phyloP scores from a whole-genome alignment of 2,888 invertebrate genomes.

The Laothoe populi region DNA sequence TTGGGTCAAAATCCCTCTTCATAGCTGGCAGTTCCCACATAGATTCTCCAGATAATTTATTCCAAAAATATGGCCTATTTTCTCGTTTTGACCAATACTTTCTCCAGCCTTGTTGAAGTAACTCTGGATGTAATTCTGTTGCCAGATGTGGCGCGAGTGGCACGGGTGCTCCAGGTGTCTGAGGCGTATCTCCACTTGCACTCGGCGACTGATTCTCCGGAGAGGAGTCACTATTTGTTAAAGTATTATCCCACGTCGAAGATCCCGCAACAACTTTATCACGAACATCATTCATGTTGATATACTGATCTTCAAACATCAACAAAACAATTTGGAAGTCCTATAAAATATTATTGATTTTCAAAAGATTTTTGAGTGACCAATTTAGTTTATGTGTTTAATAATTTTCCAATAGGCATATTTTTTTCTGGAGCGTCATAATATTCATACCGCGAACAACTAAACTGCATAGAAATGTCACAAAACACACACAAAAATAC shows the following conservation, averaged over 20 bases:
- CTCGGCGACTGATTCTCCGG: constrained; percentile 77
- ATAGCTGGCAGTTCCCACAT: constrained; percentile 97
- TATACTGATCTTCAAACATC: constrained; percentile 40
- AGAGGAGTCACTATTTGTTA: constrained; percentile 72
- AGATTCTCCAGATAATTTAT: constrained; percentile 97
- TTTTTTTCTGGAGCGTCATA: constrained; percentile 63
- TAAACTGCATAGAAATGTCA: constrained; percentile 47
- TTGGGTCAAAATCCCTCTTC: constrained; percentile 93
- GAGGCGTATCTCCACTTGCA: constrained; percentile 77
- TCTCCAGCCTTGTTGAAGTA: constrained; percentile 95
- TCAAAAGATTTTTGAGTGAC: constrained; percentile 1
- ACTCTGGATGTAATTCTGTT: constrained; percentile 78
- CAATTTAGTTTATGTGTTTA: constrained; percentile 36
- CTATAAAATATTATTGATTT: not conserved
- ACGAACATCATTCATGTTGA: constrained; percentile 81
- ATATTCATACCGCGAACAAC: constrained; percentile 72
- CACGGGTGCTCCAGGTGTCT: constrained; percentile 86
- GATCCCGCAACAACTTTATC: constrained; percentile 81
- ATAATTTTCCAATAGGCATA: constrained; percentile 65
- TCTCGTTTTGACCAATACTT: constrained; percentile 98
- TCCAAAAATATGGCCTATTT: constrained; percentile 98
- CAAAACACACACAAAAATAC: constrained; percentile 50
- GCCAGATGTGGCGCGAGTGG: constrained; percentile 76
- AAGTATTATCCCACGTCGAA: constrained; percentile 75
- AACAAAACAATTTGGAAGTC: constrained; percentile 18